Evolutionary conservation across 2,888 invertebrate species (phyloP).

Genomic region (Torymus tubicola): DNA sequence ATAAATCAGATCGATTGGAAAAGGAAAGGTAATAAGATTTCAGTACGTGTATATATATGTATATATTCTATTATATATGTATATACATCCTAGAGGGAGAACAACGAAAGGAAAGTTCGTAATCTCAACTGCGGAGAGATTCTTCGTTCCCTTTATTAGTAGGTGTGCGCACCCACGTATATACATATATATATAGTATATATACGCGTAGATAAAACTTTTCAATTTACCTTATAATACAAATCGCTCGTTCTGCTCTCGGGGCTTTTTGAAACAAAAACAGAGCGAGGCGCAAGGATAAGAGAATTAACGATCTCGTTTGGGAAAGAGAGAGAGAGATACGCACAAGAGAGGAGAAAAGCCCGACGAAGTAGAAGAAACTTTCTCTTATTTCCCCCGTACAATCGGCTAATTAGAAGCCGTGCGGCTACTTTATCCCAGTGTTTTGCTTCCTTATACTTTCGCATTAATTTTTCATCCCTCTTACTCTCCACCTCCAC

Average conservation of each 20-base stretch:
- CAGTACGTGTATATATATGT: too few species aligned
- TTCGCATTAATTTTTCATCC: constrained; percentile 30
- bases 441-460: background rate
- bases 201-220: background rate
- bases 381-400: too few species aligned
- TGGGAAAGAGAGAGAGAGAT: background rate
- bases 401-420: constrained; percentile 13
- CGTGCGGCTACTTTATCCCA: background rate
- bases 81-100: too few species aligned
- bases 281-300: background rate
- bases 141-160: too few species aligned
- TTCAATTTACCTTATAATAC: background rate
- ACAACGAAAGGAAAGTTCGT: too few species aligned
- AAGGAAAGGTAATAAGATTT: too few species aligned
- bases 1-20: too few species aligned
- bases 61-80: too few species aligned
- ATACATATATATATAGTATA: background rate
- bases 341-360: constrained; percentile 2
- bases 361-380: background rate
- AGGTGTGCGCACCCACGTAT: too few species aligned
- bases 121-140: too few species aligned
- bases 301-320: constrained; percentile 9
- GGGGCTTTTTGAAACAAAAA: too few species aligned
- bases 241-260: background rate
- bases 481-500: too few species aligned